Base-by-base conservation (phyloP, 2,888 invertebrate genomes). In the Oscheius sp. region DNA sequence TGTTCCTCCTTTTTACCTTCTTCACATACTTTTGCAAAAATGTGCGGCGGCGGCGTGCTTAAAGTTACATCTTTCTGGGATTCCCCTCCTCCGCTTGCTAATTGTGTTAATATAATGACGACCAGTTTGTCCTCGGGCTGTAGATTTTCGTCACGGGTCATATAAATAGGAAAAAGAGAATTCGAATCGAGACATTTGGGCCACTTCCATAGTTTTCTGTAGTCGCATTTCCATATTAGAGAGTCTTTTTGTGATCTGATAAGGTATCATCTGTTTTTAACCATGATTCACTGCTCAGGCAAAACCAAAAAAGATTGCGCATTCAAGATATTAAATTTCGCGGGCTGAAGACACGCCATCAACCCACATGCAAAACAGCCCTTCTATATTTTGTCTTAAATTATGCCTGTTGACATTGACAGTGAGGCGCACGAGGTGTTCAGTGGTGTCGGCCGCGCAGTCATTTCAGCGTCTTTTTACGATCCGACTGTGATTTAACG, bases 401-500 rank as follows among this genome's bases (percentile, higher is more conserved):
- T 29, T 29, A 42, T 42, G 42, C 42, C 42, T 42, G 29, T 57
- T 57, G 57, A 53, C 29, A 53, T 53, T 53, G 29, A 53, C 53
- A 53, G 53, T 53, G 53, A 50, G 65, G 48, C 65, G 51, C 65
- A 65, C 65, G 68, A 72, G 62, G 72, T 72, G 72, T 62, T 72
- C 72, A 51, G 55, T 42, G 62, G 53, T 53, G 72, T 42, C 53
- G 72, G 72, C 70, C 70, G 48, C 70, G 59, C 70, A 59, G 70
- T 70, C 70, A 59, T 70, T 70, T 70, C 70, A 47, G 37, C 70
- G 70, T 70, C 70, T 70, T 70, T 70, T 70, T 70, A 70, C 70
- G 70, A 70, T 37, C 58, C 70, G 70, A 70, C 70, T 59, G 70
- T 70, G 70, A 70, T 70, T 70, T 70, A 70, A 70, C 70, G 70